Evolutionary conservation across 2,797 vertebrate genomes (phyloP).

Genomic region (Channallabes apus): DNA sequence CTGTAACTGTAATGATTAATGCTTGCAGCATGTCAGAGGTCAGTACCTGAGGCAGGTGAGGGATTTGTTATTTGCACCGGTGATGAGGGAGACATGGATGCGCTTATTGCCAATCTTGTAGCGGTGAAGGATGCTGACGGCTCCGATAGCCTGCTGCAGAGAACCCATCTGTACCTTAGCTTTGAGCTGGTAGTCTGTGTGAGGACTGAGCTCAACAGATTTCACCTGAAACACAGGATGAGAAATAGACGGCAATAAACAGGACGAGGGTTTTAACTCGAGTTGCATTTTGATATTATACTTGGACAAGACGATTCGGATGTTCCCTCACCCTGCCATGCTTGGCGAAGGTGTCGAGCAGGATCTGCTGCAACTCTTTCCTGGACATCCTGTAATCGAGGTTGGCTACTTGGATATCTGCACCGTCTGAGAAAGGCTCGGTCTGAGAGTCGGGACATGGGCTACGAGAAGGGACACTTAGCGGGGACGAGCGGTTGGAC

Average conservation of each 20-base stretch:
- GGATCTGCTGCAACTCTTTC: constrained; percentile 88
- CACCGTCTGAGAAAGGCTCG: constrained; percentile 88
- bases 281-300: too few species aligned
- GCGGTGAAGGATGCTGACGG: constrained; percentile 87
- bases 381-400: constrained; percentile 94
- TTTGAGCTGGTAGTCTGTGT: constrained; percentile 96
- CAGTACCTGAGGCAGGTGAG: constrained; percentile 86
- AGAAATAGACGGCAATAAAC: neutral
- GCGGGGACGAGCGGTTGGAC: constrained; percentile 87
- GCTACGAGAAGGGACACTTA: constrained; percentile 69
- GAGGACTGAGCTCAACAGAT: constrained; percentile 89
- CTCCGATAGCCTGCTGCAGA: constrained; percentile 89
- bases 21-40: neutral
- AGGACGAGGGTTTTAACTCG: neutral
- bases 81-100: constrained; percentile 91
- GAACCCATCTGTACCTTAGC: constrained; percentile 89
- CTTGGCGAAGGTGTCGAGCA: constrained; percentile 85
- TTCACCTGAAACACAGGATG: constrained; percentile 77
- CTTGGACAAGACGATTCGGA: neutral
- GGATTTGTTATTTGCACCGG: constrained; percentile 83
- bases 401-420: constrained; percentile 89
- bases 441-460: constrained; percentile 66
- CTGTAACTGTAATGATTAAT: neutral
- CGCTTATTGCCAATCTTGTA: constrained; percentile 93
- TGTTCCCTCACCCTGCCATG: constrained; percentile 83